Conservation (phyloP, 2,113 vertebrate species). For the Dolichotis patagonum region DNA sequence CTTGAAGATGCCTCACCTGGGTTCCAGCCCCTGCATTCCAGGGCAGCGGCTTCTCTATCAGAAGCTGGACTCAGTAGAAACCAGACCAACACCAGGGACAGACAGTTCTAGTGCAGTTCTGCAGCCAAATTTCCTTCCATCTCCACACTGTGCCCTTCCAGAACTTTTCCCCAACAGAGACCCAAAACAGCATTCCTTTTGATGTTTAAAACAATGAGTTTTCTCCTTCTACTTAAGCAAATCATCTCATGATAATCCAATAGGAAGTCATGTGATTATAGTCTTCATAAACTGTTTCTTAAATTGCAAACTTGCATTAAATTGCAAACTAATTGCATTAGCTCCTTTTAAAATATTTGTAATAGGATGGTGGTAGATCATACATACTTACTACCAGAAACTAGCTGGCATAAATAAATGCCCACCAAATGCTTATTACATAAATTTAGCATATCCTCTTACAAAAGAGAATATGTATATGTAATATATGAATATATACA, state of each 20-base stretch:
- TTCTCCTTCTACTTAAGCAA: conserved; percentile 15
- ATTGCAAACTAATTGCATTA: not conserved
- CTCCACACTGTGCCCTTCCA: not conserved
- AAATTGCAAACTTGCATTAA: not conserved
- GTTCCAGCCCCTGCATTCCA: not conserved
- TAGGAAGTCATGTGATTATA: not conserved
- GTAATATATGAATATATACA: too few relatives aligned
- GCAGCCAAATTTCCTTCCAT: not conserved
- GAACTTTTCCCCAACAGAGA: not conserved
- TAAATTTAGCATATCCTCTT: not conserved
- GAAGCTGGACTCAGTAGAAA: not conserved
- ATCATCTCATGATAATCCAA: conserved; percentile 11
- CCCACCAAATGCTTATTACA: conserved; percentile 2
- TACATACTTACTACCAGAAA: not conserved
- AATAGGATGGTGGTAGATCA: conserved; percentile 5
- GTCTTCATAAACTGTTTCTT: conserved; percentile 25
- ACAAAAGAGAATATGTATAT: not conserved
- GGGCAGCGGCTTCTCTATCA: not conserved
- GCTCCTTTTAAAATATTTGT: conserved; percentile 24
- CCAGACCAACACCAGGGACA: not conserved
- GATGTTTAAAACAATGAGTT: conserved; percentile 6
- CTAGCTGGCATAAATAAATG: conserved; percentile 22
- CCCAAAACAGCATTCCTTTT: not conserved
- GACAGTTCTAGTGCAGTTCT: too few relatives aligned
- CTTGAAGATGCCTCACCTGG: not conserved